Conservation (phyloP, 2,888 invertebrate species). For the Lasioglossum malachurum region DNA sequence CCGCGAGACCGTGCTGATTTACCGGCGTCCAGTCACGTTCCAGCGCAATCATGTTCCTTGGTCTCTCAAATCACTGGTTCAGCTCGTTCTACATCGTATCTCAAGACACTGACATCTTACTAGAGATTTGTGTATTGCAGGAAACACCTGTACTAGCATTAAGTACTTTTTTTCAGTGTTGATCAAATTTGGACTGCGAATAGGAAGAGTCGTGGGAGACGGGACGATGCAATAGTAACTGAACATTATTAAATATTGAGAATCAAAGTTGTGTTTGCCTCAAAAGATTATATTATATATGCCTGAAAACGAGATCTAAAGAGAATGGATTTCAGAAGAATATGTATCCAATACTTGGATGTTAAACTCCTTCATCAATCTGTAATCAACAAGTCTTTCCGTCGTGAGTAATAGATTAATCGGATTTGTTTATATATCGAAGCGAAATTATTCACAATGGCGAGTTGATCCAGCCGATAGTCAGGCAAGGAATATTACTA, state of each 20-base stretch:
- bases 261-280: background rate
- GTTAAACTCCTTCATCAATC: background rate
- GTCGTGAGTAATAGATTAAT: background rate
- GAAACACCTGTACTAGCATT: background rate
- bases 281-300: no score
- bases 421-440: background rate
- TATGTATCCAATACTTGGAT: no score
- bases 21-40: background rate
- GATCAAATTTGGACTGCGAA: background rate
- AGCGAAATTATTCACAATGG: background rate
- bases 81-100: background rate
- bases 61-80: background rate
- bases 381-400: background rate
- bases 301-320: background rate
- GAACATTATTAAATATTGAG: background rate
- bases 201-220: background rate
- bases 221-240: no score
- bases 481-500: conserved; percentile 76
- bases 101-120: background rate
- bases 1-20: background rate
- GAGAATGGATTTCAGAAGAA: background rate
- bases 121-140: background rate
- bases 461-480: conserved; percentile 67
- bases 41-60: background rate
- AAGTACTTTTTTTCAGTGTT: background rate